A percentile compares a stretch with the other conserved stretches of the same genome.
Evolutionary conservation across 2,888 invertebrate genomes (phyloP).

Genomic region (Chrysodeixis includens): DNA sequence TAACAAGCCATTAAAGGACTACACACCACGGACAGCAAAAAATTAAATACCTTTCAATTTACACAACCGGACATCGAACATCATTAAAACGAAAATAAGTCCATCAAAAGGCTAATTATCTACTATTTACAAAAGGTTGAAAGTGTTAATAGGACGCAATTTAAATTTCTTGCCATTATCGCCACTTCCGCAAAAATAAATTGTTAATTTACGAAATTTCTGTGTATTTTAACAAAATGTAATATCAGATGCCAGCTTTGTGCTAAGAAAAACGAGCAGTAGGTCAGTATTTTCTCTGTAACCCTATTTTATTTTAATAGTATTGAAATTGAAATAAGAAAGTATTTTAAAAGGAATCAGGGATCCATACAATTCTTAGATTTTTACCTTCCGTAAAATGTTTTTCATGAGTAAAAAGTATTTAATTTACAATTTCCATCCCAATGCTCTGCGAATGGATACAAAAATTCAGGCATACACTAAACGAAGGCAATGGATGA

Average conservation of each 20-base stretch:
- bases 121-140: conserved; percentile 35
- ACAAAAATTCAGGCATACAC: conserved; percentile 48
- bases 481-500: conserved; percentile 67
- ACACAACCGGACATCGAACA: conserved; percentile 28
- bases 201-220: conserved; percentile 27
- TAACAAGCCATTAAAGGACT: conserved; percentile 9
- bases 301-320: neutral
- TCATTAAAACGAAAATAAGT: conserved; percentile 34
- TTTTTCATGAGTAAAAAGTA: neutral
- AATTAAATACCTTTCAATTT: conserved; percentile 20
- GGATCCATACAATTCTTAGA: neutral
- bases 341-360: neutral
- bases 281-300: neutral
- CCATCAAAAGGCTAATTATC: conserved; percentile 46
- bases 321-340: neutral
- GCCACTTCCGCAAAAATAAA: conserved; percentile 36
- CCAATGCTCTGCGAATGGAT: conserved; percentile 31
- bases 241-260: conserved; percentile 22
- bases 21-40: conserved; percentile 9
- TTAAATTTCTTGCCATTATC: conserved; percentile 39
- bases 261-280: conserved; percentile 18
- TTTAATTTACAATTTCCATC: conserved; percentile 25
- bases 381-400: neutral
- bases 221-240: conserved; percentile 26
- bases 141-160: conserved; percentile 38